phyloP scores from a whole-genome alignment of 2,797 vertebrate genomes.

The Sciaenops ocellatus region DNA sequence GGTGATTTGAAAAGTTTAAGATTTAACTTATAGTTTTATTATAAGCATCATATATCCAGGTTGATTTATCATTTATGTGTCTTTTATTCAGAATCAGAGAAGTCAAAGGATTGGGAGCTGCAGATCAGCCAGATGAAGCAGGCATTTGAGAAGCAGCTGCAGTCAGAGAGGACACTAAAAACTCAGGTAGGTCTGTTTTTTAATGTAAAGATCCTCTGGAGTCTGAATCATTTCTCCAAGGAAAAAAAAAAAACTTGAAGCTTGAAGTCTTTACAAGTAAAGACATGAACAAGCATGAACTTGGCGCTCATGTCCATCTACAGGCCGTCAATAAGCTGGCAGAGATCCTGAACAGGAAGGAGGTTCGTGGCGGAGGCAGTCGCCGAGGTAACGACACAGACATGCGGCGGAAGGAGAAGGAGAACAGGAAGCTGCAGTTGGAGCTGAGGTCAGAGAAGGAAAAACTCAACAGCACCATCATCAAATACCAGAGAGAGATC shows the following conservation, averaged over 20 bases:
- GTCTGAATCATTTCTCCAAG: too few relatives aligned
- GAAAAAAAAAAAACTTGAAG: neutral
- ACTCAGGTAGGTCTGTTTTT: constrained; percentile 88
- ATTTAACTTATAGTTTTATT: neutral
- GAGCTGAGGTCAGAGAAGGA: constrained; percentile 97
- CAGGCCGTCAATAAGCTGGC: constrained; percentile 99
- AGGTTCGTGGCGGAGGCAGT: constrained; percentile 88
- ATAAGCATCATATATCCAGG: neutral
- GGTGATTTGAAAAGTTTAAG: constrained; percentile 48
- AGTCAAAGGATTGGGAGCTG: constrained; percentile 91
- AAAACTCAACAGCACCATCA: constrained; percentile 96
- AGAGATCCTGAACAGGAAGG: constrained; percentile 99
- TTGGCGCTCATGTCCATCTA: neutral
- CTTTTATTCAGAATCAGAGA: constrained; percentile 85
- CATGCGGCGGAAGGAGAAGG: constrained; percentile 96
- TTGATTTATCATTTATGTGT: neutral
- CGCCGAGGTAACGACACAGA: constrained; percentile 97
- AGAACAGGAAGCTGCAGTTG: constrained; percentile 97
- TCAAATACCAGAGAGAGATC: constrained; percentile 98
- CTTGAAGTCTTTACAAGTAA: too few relatives aligned
- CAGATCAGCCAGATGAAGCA: constrained; percentile 90
- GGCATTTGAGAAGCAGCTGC: constrained; percentile 94
- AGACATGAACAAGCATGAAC: too few relatives aligned
- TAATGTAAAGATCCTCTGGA: neutral
- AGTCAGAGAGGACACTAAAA: constrained; percentile 96